phyloP scores from a whole-genome alignment of 2,113 vertebrate species.

The Meriones unguiculatus region DNA sequence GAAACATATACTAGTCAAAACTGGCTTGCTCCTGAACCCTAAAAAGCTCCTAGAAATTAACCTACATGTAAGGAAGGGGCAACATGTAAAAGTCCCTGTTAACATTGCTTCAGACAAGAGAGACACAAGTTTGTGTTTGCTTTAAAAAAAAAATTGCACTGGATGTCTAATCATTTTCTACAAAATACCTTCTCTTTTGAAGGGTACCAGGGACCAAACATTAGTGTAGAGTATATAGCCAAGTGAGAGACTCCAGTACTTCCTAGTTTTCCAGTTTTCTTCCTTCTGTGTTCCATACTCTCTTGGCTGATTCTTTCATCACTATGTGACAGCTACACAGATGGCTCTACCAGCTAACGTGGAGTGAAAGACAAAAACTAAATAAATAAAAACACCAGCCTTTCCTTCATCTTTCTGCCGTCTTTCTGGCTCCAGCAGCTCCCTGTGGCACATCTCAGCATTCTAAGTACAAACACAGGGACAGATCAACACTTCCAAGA shows the following conservation, averaged over 20 bases:
- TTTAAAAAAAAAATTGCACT: not conserved
- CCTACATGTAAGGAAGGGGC: not conserved
- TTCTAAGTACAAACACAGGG: conserved; percentile 48
- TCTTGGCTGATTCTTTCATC: conserved; percentile 7
- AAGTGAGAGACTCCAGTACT: not conserved
- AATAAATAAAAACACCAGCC: not conserved
- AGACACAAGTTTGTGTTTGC: conserved; percentile 5
- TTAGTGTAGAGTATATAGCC: not conserved
- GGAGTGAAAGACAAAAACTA: conserved; percentile 27
- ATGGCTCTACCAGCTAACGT: not conserved
- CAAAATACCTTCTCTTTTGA: not conserved
- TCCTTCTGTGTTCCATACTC: not conserved
- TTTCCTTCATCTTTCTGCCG: conserved; percentile 1
- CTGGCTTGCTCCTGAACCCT: not conserved
- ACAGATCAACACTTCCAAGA: conserved; percentile 22
- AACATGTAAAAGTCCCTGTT: not conserved
- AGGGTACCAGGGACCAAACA: not conserved
- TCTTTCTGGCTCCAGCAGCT: not conserved
- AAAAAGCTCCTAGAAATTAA: not conserved
- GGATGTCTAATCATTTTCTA: not conserved
- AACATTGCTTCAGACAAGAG: not conserved
- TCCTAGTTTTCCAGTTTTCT: not conserved
- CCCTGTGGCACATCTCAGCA: conserved; percentile 4
- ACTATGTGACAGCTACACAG: conserved; percentile 3
- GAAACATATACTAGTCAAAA: not conserved